A percentile compares a stretch with the other conserved stretches of the same genome.
phyloP scores from a whole-genome alignment of 2,113 vertebrate genomes.

The Pelodiscus sinensis region DNA sequence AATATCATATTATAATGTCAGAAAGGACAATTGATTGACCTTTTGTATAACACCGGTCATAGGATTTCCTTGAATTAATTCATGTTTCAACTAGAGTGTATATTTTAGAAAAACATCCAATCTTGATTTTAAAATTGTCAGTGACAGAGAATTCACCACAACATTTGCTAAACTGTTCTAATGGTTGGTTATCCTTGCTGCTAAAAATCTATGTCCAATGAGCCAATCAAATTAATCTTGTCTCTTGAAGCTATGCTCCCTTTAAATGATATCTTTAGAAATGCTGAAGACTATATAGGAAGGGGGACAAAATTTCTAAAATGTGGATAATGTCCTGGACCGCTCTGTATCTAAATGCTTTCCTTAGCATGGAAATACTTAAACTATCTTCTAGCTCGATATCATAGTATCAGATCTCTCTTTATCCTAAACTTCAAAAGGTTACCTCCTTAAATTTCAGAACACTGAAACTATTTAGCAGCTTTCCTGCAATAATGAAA shows the following conservation, averaged over 20 bases:
- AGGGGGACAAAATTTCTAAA: not conserved
- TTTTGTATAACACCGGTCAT: not conserved
- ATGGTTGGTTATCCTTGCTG: not conserved
- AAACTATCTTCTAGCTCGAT: not conserved
- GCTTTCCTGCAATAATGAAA: constrained; percentile 5
- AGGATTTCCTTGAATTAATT: not conserved
- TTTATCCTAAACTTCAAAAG: not conserved
- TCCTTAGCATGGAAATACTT: not conserved
- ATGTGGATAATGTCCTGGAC: not conserved
- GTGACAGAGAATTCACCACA: not conserved
- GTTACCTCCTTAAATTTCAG: not conserved
- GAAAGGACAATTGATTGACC: not conserved
- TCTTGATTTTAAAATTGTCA: not conserved
- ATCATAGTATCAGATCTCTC: not conserved
- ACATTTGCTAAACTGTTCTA: not conserved
- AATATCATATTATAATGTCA: not conserved
- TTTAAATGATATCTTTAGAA: not conserved
- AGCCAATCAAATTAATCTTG: not conserved
- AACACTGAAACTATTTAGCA: not conserved
- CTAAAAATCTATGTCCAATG: not conserved
- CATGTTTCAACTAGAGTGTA: not conserved
- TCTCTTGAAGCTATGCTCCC: not conserved
- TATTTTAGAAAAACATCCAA: not conserved
- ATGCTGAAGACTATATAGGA: not conserved
- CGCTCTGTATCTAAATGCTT: not conserved